Base-by-base conservation (phyloP, 64 coral and sea anemone genomes). In the Cladopsammia gracilis region DNA sequence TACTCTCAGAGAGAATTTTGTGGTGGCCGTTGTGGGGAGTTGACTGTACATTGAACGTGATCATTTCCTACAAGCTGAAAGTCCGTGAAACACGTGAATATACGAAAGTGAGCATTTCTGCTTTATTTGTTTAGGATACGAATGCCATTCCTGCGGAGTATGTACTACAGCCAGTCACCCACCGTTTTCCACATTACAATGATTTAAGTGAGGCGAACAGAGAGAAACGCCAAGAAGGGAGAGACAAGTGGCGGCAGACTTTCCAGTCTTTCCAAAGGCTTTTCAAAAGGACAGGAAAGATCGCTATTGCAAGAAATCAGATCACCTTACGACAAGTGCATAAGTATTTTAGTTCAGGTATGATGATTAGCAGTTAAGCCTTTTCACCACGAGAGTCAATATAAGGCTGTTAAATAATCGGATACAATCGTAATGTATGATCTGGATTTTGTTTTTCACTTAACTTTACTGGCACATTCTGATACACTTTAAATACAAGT, bases 261-360 rank as follows among this genome's bases (percentile, higher is more conserved):
- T 97, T 91, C 53, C 80, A 86, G 56, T 71, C 92, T 9, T 90
- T 97, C 25, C 95, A 97, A 58, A 76, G 92, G 44, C 58, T 97
- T 44, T 87, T 97, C 53, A 90, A 88, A 72, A 69, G 49, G 23
- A 77, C 87, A 7, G 95, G 92, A 52, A 92, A 68, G 45, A 88
- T 75, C 12, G 95, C 95, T 69, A 81, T 82, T 22, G 86, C 42
- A 4, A 72, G 54, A 23, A 74, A 92, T 1, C 47, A 91, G 22
- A 19, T 97, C 10, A 65, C 88, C 15, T 20, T 83, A 25, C 48
- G 71, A 25, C 80, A 89, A 68, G 95, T 90, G 26, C 95, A 97
- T 50, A 94, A 97, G 73, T 97, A 91, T 62, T 97, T 87, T 49
- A 94, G 77, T 42, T 97, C 95, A 91, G 95, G 95, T 97, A 51